These are phyloP conservation scores for Panagrolaimus sp. DNA, from an alignment of 1,140 invertebrate species.

Conservation along the genomic window DNA sequence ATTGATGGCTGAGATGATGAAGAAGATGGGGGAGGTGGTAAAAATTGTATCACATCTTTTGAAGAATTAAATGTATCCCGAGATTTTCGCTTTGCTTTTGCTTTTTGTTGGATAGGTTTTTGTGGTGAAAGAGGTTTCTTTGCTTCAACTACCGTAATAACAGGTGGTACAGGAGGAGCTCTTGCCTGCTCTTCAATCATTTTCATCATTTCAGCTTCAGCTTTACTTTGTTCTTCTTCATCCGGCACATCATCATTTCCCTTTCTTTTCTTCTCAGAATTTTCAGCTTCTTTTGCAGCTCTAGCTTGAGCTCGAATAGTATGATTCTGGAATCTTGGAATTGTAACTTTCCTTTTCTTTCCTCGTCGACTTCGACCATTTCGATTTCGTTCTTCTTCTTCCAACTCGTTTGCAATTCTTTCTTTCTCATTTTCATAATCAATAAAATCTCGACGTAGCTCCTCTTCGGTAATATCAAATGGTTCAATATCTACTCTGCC, in stretches of 20 bases:
- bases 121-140: too few relatives aligned
- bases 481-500: constrained; percentile 9
- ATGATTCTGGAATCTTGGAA: neutral
- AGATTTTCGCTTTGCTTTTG: neutral
- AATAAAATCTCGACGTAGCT: neutral
- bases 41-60: neutral
- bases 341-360: neutral
- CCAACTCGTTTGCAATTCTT: neutral
- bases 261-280: neutral
- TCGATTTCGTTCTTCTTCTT: neutral
- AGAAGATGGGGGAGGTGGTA: neutral
- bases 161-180: neutral
- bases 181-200: neutral
- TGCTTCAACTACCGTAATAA: neutral
- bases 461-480: neutral
- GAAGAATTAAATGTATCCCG: neutral
- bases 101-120: neutral
- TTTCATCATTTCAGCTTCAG: constrained; percentile 9
- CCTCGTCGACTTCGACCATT: neutral
- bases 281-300: neutral
- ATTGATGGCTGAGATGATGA: neutral
- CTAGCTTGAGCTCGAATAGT: neutral
- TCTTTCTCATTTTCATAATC: neutral
- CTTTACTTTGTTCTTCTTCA: neutral
- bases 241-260: neutral